Percentiles rank a stretch among this genome's conserved stretches.
phyloP scores from a whole-genome alignment of 2,888 invertebrate species.

The Esperia sulphurella region DNA sequence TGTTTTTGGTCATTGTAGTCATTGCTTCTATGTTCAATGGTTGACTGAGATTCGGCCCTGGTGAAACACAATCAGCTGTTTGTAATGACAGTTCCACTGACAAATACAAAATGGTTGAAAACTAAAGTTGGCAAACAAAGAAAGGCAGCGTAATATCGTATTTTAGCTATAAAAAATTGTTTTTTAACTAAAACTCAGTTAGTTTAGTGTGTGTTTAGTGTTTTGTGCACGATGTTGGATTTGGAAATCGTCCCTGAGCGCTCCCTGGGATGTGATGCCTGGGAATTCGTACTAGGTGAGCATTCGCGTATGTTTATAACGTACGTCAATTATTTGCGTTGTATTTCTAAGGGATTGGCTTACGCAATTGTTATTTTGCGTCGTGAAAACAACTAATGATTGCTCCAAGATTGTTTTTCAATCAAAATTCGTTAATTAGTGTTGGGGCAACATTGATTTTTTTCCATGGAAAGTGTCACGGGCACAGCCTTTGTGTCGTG shows the following conservation, averaged over 20 bases:
- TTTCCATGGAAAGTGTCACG: slow-evolving; percentile 47
- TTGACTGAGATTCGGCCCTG: slow-evolving; percentile 39
- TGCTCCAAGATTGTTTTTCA: background rate
- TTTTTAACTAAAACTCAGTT: slow-evolving; percentile 67
- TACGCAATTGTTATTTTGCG: slow-evolving; percentile 63
- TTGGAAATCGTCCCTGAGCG: slow-evolving; percentile 97
- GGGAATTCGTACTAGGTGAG: slow-evolving; percentile 98
- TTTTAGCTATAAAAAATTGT: slow-evolving; percentile 57
- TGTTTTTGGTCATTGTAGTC: too few species aligned
- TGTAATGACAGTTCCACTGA: slow-evolving; percentile 79
- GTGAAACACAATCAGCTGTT: slow-evolving; percentile 78
- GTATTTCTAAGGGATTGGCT: slow-evolving; percentile 63
- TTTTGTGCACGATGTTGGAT: slow-evolving; percentile 89
- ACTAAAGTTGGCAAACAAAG: slow-evolving; percentile 80
- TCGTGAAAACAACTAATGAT: slow-evolving; percentile 5
- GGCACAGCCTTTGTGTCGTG: slow-evolving; percentile 59
- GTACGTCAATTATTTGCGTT: slow-evolving; percentile 77
- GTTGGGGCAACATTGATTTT: slow-evolving; percentile 56
- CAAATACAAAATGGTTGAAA: slow-evolving; percentile 80
- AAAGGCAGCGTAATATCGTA: slow-evolving; percentile 72
- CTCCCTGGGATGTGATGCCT: slow-evolving; percentile 97
- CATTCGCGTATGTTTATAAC: slow-evolving; percentile 62
- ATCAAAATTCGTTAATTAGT: background rate
- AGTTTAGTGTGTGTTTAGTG: slow-evolving; percentile 91
- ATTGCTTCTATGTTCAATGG: too few species aligned